These are phyloP conservation scores for Acronicta psi DNA, from an alignment of 2,888 invertebrate genomes.

Conservation along the genomic window DNA sequence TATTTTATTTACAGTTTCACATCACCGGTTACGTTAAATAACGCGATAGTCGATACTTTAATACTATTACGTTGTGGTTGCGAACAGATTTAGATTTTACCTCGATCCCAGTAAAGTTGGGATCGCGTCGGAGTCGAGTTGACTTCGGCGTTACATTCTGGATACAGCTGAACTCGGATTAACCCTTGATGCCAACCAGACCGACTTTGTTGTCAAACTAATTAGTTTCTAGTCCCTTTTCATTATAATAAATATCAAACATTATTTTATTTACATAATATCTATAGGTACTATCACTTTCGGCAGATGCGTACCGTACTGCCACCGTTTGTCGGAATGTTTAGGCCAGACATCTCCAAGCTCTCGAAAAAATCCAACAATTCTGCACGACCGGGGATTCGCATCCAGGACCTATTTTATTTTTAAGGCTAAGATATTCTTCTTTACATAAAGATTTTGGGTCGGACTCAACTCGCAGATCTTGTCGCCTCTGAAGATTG, in stretches of 20 bases:
- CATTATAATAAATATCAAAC: constrained; percentile 38
- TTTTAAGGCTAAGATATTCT: constrained; percentile 28
- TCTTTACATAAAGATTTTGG: constrained; percentile 37
- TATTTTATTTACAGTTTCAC: constrained; percentile 38
- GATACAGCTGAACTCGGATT: constrained; percentile 64
- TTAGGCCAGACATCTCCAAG: no score
- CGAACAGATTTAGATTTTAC: constrained; percentile 66
- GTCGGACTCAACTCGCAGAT: constrained; percentile 43
- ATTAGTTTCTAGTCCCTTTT: constrained; percentile 51
- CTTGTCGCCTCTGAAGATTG: constrained; percentile 46
- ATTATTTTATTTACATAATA: no score
- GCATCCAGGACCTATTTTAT: no score
- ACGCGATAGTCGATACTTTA: constrained; percentile 67
- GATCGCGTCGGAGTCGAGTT: constrained; percentile 48
- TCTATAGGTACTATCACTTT: no score
- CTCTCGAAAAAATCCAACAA: no score
- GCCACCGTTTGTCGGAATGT: no score
- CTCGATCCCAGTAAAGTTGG: constrained; percentile 66
- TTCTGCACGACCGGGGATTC: no score
- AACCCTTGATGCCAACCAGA: constrained; percentile 64
- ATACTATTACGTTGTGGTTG: constrained; percentile 66
- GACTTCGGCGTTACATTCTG: constrained; percentile 62
- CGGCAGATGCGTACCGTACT: no score
- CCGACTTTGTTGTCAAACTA: constrained; percentile 63
- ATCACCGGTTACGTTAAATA: constrained; percentile 50